Percentiles rank a stretch among this genome's conserved stretches.
Evolutionary conservation across 2,113 vertebrate species (phyloP).

Genomic region (Brachyhypopomus occidentalis): DNA sequence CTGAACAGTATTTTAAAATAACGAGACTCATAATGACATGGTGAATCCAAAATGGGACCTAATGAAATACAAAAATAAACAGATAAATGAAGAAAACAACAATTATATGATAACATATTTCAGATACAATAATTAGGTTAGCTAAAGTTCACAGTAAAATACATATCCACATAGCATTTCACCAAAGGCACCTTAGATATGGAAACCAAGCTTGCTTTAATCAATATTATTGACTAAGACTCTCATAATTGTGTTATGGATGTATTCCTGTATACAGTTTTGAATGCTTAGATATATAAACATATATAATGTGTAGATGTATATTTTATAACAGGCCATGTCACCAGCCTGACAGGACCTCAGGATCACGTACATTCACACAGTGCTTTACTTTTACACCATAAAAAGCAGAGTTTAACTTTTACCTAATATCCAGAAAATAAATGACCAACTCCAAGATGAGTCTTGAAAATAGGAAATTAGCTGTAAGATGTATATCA

Average conservation of each 20-base stretch:
- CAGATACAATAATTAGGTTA: slow-evolving; percentile 16
- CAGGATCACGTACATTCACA: too few relatives aligned
- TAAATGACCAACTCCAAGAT: too few relatives aligned
- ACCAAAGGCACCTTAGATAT: neutral
- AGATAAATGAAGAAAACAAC: neutral
- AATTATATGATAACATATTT: slow-evolving; percentile 14
- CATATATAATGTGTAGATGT: neutral
- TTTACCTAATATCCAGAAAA: too few relatives aligned
- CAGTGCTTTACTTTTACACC: too few relatives aligned
- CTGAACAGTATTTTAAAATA: slow-evolving; percentile 27
- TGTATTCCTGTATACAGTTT: slow-evolving; percentile 12
- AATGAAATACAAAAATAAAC: slow-evolving; percentile 24
- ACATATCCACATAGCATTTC: neutral
- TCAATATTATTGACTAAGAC: slow-evolving; percentile 33
- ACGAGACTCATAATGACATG: slow-evolving; percentile 42
- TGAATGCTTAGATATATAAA: neutral
- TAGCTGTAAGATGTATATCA: too few relatives aligned
- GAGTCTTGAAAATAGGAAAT: too few relatives aligned
- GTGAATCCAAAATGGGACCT: slow-evolving; percentile 11
- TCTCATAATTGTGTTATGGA: neutral
- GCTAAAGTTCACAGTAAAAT: slow-evolving; percentile 31
- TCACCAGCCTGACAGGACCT: too few relatives aligned
- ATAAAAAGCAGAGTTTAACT: too few relatives aligned
- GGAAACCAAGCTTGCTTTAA: neutral
- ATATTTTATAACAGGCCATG: slow-evolving; percentile 11